These are phyloP conservation scores for Aldabrachelys gigantea DNA, from an alignment of 2,113 vertebrate species.

Conservation along the genomic window DNA sequence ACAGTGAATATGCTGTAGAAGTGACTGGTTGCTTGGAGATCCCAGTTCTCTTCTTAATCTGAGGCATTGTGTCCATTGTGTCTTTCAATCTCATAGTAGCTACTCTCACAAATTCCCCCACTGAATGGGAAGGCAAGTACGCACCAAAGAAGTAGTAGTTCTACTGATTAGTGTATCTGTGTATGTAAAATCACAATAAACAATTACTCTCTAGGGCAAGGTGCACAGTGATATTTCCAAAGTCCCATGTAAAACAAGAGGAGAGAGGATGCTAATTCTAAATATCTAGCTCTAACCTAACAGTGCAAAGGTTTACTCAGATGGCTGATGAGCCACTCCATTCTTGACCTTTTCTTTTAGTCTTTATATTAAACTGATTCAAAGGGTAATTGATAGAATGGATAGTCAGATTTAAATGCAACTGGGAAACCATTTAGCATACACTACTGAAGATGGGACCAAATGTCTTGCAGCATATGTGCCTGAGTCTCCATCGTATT, in stretches of 20 bases:
- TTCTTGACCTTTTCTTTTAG: neutral
- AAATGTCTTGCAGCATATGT: neutral
- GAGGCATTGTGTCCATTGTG: no score
- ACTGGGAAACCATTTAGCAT: conserved; percentile 19
- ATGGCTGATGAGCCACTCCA: neutral
- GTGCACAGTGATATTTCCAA: neutral
- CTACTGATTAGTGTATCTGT: neutral
- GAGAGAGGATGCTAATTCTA: neutral
- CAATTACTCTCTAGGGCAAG: neutral
- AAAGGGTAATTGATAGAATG: neutral
- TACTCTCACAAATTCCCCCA: neutral
- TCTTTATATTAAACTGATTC: neutral
- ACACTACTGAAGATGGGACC: neutral
- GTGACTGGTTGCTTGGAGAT: conserved; percentile 40
- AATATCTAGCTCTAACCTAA: neutral
- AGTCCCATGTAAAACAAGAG: neutral
- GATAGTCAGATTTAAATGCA: neutral
- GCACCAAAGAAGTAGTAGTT: neutral
- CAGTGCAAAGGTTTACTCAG: neutral
- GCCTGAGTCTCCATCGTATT: neutral
- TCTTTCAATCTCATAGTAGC: neutral
- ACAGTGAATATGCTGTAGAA: neutral
- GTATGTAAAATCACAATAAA: neutral
- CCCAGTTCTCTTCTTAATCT: neutral
- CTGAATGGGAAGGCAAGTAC: neutral